phyloP scores from a whole-genome alignment of 2,113 vertebrate species.

The Pitta sordida region DNA sequence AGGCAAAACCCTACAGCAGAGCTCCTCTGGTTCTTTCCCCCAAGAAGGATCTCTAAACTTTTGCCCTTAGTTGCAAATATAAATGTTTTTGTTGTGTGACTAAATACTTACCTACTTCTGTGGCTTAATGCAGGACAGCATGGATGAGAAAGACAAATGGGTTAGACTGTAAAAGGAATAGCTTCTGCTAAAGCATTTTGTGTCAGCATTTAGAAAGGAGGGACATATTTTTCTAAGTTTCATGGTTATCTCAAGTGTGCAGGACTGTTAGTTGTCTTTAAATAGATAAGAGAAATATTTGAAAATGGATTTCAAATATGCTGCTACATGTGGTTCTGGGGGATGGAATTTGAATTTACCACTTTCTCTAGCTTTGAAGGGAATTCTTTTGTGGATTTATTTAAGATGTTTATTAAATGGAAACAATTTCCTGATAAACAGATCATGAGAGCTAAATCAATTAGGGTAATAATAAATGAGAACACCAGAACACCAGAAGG shows the following conservation, averaged over 20 bases:
- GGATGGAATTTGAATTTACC: slow-evolving; percentile 27
- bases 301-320: slow-evolving; percentile 48
- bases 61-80: slow-evolving; percentile 12
- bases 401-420: slow-evolving; percentile 43
- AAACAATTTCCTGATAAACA: slow-evolving; percentile 43
- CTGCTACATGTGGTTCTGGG: slow-evolving; percentile 27
- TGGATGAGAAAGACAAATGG: slow-evolving; percentile 3
- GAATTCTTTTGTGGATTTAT: slow-evolving; percentile 1
- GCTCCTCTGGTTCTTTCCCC: not conserved
- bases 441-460: slow-evolving; percentile 8
- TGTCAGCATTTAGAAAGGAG: slow-evolving; percentile 36
- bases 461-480: not conserved
- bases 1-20: not conserved
- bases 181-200: slow-evolving; percentile 18
- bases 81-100: not conserved
- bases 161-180: not conserved
- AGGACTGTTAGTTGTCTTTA: slow-evolving; percentile 27
- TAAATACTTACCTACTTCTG: not conserved
- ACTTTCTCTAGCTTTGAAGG: not conserved
- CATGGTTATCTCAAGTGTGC: slow-evolving; percentile 37
- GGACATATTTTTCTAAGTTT: slow-evolving; percentile 33
- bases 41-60: slow-evolving; percentile 9
- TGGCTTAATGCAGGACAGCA: not conserved
- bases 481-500: not conserved
- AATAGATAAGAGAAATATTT: slow-evolving; percentile 62